Evolutionary conservation across 2,797 vertebrate species (phyloP).

Genomic region (Coreius guichenoti): DNA sequence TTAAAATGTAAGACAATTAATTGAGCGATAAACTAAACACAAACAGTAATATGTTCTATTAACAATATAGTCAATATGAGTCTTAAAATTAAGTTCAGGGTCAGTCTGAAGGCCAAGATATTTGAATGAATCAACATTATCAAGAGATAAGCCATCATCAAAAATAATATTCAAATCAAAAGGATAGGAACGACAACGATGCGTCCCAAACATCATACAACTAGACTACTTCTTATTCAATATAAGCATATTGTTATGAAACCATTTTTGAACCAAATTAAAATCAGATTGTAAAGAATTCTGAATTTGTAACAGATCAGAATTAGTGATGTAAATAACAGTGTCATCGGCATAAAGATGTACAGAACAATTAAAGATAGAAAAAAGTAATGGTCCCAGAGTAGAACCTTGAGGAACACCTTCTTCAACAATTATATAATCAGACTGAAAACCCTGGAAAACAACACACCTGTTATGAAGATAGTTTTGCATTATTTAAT

Average conservation of each 20-base stretch:
- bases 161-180: not conserved
- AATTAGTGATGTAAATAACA: too few species aligned
- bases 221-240: not conserved
- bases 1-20: constrained; percentile 17
- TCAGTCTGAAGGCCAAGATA: not conserved
- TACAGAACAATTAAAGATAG: not conserved
- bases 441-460: too few species aligned
- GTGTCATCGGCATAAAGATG: not conserved
- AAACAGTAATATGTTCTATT: not conserved
- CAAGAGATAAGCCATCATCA: not conserved
- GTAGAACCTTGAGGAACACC: too few species aligned
- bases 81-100: constrained; percentile 39
- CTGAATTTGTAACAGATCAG: not conserved
- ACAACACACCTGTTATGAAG: too few species aligned
- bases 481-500: not conserved
- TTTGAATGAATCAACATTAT: not conserved
- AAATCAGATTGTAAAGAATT: not conserved
- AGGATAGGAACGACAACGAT: fast-evolving
- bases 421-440: too few species aligned
- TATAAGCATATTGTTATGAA: not conserved
- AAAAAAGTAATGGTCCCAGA: too few species aligned
- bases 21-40: not conserved
- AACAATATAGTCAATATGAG: constrained; percentile 31
- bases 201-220: too few species aligned
- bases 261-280: not conserved